These are phyloP conservation scores for Columbina picui DNA, from an alignment of 2,113 vertebrate genomes.

Conservation along the genomic window DNA sequence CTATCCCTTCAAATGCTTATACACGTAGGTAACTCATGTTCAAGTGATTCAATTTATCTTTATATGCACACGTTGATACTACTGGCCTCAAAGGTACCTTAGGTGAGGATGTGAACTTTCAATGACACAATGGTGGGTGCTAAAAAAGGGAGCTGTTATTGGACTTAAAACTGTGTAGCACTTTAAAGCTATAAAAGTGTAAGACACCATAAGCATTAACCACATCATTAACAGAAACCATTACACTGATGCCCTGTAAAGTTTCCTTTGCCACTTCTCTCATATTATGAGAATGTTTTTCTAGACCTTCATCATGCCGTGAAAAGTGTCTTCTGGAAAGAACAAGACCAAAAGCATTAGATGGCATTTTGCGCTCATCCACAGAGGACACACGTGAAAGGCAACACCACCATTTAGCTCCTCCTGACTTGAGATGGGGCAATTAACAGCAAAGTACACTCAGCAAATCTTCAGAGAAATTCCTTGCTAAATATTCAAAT, in stretches of 20 bases:
- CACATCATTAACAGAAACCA: neutral
- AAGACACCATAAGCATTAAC: neutral
- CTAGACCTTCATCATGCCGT: neutral
- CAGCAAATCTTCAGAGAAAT: neutral
- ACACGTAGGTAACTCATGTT: neutral
- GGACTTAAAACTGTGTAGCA: neutral
- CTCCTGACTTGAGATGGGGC: neutral
- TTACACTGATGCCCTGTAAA: neutral
- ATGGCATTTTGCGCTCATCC: neutral
- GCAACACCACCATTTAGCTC: neutral
- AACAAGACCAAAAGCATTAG: neutral
- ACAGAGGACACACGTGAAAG: neutral
- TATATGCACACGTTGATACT: neutral
- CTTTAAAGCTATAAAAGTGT: neutral
- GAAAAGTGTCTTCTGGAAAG: constrained; percentile 11
- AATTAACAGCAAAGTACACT: neutral
- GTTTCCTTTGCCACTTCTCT: neutral
- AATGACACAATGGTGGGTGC: neutral
- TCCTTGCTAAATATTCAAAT: neutral
- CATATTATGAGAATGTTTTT: neutral
- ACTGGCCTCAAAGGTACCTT: neutral
- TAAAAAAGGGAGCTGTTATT: neutral
- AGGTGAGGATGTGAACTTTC: neutral
- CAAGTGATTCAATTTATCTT: neutral
- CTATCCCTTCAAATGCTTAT: neutral